Evolutionary conservation across 2,113 vertebrate species (phyloP).

Genomic region (Amblyopsis rosae): DNA sequence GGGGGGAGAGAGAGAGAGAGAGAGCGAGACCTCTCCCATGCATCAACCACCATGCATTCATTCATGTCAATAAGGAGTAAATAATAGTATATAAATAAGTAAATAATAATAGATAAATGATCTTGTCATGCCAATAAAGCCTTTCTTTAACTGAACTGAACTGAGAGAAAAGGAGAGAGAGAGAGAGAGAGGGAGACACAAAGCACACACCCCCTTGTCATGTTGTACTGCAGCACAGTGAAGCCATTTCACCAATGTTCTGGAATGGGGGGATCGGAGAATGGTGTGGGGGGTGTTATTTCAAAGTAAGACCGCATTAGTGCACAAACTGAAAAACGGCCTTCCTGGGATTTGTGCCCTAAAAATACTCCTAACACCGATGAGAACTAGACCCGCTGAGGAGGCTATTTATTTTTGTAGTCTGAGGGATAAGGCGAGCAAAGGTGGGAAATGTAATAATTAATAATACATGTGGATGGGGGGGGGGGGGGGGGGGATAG

Average conservation of each 20-base stretch:
- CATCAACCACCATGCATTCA: no score
- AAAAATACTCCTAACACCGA: conserved; percentile 59
- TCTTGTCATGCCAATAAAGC: no score
- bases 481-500: no score
- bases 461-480: no score
- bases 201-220: conserved; percentile 6
- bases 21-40: no score
- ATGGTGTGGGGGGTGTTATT: conserved; percentile 37
- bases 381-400: conserved; percentile 32
- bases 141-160: no score
- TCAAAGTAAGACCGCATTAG: conserved; percentile 65
- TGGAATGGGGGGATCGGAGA: conserved; percentile 4
- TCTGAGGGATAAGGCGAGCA: conserved; percentile 63
- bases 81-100: no score
- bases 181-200: conserved; percentile 23
- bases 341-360: conserved; percentile 56
- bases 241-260: background rate
- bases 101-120: no score
- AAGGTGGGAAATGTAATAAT: conserved; percentile 18
- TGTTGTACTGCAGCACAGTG: background rate
- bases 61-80: no score
- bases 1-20: no score
- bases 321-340: conserved; percentile 55
- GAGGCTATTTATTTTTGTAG: conserved; percentile 54
- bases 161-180: no score